phyloP scores from a whole-genome alignment of 2,797 vertebrate species.

The Cryptoblepharus egeriae region DNA sequence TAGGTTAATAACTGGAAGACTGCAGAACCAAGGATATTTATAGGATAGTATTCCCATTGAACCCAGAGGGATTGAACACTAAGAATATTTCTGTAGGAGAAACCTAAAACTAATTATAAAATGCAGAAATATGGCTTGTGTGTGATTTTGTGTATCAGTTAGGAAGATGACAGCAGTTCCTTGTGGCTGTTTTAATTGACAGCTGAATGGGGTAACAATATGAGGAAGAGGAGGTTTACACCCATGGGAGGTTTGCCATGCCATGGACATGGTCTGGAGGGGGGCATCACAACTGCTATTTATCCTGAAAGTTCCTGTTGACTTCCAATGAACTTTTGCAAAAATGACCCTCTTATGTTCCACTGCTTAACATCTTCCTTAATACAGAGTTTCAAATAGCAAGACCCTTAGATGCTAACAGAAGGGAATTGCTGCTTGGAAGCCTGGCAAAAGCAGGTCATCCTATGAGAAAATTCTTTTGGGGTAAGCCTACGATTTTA shows the following conservation, averaged over 20 bases:
- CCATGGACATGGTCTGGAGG: too few species aligned
- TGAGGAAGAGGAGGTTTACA: too few species aligned
- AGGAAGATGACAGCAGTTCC: background rate
- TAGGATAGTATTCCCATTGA: background rate
- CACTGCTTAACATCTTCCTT: conserved; percentile 28
- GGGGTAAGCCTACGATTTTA: conserved; percentile 78
- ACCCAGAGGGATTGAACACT: background rate
- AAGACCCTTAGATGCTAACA: conserved; percentile 85
- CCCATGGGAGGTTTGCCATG: too few species aligned
- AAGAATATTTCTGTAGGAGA: background rate
- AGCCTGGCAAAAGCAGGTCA: conserved; percentile 85
- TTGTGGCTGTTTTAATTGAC: background rate
- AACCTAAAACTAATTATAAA: background rate
- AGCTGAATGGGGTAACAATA: too few species aligned
- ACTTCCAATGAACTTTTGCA: background rate
- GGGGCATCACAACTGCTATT: too few species aligned
- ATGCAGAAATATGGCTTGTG: background rate
- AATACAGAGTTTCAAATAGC: conserved; percentile 87
- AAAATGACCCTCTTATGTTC: background rate
- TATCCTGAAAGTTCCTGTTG: too few species aligned
- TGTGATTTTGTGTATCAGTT: background rate
- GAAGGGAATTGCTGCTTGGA: conserved; percentile 89
- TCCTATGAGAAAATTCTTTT: conserved; percentile 90
- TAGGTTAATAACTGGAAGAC: conserved; percentile 4
- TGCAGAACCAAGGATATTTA: background rate